Base-by-base conservation (phyloP, 2,888 invertebrate genomes). In the Andrena bicolor region DNA sequence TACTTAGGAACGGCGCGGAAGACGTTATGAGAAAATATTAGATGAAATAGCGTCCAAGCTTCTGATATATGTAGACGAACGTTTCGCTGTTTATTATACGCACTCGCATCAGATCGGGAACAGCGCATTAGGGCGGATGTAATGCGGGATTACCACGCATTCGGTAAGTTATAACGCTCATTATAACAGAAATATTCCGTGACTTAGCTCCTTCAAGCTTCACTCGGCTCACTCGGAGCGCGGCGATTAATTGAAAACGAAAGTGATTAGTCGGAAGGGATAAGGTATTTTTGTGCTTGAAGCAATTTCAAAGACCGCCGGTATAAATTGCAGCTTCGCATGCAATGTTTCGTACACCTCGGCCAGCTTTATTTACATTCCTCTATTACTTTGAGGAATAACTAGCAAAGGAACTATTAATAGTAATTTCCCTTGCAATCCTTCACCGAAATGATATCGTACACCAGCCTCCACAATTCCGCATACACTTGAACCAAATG, bases 131-230 rank as follows among this genome's bases (percentile, higher is more conserved):
- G 35, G 6, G 56, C 8, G 58, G 8, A 8, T 16, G 10, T 69
- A 51, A 76, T 35, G 60, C n/a, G 70, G 20, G 49, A 76, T 60
- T 13, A 10, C 61, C 75, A 70, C 61, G 70, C 49, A 28, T 41
- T 20, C 23, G 26, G 16, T 35, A 51, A 70, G 1, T 23, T 70
- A 61, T 70, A n/a, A 10, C n/a, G 16, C 13, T 41, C 75, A n/a
- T 76, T 49, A 56, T 56, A 56, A n/a, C 32, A 51, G 28, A 20
- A 51, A 32, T 53, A 61, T 70, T 70, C 32, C 70, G 70, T 76
- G 75, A 70, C 75, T 20, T 32, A 26, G 13, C 20, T 28, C 20
- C 51, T 76, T 76, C 20, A 70, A 49, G 26, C 49, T 51, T 23
- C n/a, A n/a, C n/a, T n/a, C 5, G 7, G 35, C 61, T 32, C 28